Evolutionary conservation across 2,888 invertebrate species (phyloP), one percentile per base, ranked within the genome.

Genomic region (Lithophane semibrunnea): DNA sequence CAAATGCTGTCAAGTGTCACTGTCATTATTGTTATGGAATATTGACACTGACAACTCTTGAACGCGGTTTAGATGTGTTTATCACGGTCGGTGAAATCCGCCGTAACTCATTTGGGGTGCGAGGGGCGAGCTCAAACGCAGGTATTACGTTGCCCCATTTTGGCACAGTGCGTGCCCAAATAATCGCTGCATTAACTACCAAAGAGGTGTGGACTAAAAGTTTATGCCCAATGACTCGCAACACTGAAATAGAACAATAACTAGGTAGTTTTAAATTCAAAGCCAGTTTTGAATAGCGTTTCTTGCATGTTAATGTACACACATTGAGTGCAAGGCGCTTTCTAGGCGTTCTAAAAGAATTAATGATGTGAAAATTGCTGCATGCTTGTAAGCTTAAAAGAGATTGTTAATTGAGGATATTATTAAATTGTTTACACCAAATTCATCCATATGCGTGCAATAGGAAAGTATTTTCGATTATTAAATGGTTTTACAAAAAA

Each of bases 181-280:
- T 86, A 44, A 72, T 83, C 84, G 16, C 73, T 84, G 86, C 74
- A 84, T 86, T 78, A 86, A 73, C 68, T 83, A 18, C 37, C 72
- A 86, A 79, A 86, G 84, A 78, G 78, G 54, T 77, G 29, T 64
- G 54, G 54, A 21, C 86, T 76, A 66, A 75, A 82, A 82, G 47
- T 79, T 83, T 70, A 86, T 72, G 79, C 79, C 63, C 84, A 86
- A 66, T 86, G 83, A 86, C 86, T 86, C 80, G 79, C 42, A 65
- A 73, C 47, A 65, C 87, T 84, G 60, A 86, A 84, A 84, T 69
- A 84, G 66, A 83, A 86, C 74, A 52, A 73, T 86, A 78, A 73
- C 78, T 70, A 75, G 16, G 61, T 60, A 73, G 72, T 84, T 84
- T 84, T 56, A 79, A 79, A 84, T 84, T 84, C 86, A 79, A 73